Evolutionary conservation across 2,797 vertebrate genomes (phyloP), one percentile per base, ranked within the genome.

Genomic region (Periparus ater): DNA sequence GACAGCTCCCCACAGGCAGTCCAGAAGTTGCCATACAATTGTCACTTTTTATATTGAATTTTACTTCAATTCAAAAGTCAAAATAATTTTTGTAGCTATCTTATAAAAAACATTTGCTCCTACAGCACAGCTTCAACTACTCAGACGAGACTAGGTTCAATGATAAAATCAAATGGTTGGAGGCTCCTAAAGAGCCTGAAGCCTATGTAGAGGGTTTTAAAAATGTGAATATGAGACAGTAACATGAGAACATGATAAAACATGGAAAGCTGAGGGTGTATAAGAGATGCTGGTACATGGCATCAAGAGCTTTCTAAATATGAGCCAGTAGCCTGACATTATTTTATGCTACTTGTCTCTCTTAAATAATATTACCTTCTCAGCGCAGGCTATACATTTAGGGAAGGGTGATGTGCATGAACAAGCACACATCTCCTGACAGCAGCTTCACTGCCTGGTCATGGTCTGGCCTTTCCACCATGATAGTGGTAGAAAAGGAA

Each of bases 141-240:
- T 68, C 42, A 40, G 27, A 67, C 48, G 4, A 55, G 2, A 45
- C 5, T 17, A 40, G 2, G 14, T 53, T 88, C 58, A 45, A 22
- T 3, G 5, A 44, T 6, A 30, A 17, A 77, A 50, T 3, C 5
- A 4, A 60, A 62, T 10, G 12, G 40, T 30, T 85, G 10, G 17
- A 67, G 14, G 8, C 3, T 85, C 34, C 62, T 85, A 16, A 78
- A 34, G 25, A 34, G 19, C 61, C 17, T 45, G 29, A 81, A 73
- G 34, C n/a, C 48, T 40, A 10, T 47, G n/a, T 38, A 57, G 32
- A 48, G 6, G 2, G 8, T 26, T 67, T 71, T 53, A 48, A 75
- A 87, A 74, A 34, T 0, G 6, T 60, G 8, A 34, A 22, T 27
- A 7, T 11, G 47, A 53, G n/a, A 48, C 0, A 0, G 2, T 27